phyloP scores from a whole-genome alignment of 2,888 invertebrate species.

The Morpho deidamia region DNA sequence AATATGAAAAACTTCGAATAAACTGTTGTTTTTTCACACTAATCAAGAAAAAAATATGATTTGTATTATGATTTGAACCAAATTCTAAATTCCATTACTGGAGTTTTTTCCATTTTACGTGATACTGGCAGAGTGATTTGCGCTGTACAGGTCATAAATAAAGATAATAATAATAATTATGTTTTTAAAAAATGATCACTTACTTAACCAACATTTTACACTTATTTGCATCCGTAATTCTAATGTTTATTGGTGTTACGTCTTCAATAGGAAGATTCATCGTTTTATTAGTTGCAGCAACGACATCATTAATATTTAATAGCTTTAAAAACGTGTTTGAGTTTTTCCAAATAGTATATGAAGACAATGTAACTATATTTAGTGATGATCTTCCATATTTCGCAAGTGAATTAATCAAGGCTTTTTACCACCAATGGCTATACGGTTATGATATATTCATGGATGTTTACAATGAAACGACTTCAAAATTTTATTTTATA shows the following conservation, averaged over 20 bases:
- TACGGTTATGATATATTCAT: constrained; percentile 35
- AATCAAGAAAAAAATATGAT: too few species aligned
- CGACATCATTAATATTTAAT: constrained; percentile 34
- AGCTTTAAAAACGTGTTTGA: constrained; percentile 35
- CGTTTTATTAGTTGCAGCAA: constrained; percentile 41
- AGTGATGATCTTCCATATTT: constrained; percentile 56
- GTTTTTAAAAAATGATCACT: constrained; percentile 49
- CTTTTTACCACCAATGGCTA: constrained; percentile 20
- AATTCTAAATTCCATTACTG: too few species aligned
- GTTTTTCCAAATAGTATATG: constrained; percentile 63
- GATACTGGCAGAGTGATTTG: too few species aligned
- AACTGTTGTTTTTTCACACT: background rate
- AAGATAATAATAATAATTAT: constrained; percentile 10
- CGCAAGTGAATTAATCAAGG: constrained; percentile 21
- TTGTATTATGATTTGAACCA: too few species aligned
- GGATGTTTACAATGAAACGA: constrained; percentile 30
- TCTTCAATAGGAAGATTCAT: constrained; percentile 60
- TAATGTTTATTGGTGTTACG: constrained; percentile 44
- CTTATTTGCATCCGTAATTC: constrained; percentile 44
- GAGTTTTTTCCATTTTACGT: too few species aligned
- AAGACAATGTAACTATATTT: constrained; percentile 59
- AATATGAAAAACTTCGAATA: background rate
- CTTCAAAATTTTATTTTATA: constrained; percentile 32
- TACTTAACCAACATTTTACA: constrained; percentile 54
- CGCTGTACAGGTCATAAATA: too few species aligned